phyloP scores from a whole-genome alignment of 2,888 invertebrate species.

The Malthinus seriepunctatus region DNA sequence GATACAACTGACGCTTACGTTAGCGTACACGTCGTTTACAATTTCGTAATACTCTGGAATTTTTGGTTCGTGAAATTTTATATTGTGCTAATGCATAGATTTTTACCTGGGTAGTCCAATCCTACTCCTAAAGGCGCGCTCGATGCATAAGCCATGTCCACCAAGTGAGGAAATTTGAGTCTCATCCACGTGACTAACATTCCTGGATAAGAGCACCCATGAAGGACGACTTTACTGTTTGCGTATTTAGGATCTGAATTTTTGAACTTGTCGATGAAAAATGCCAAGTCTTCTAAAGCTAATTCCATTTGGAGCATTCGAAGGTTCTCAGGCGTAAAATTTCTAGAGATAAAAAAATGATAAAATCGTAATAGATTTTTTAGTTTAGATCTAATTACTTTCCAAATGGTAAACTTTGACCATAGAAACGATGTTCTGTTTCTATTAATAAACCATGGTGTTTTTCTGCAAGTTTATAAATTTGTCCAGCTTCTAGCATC shows the following conservation, averaged over 20 bases:
- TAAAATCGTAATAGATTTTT: too few relatives aligned
- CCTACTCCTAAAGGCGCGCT: conserved; percentile 55
- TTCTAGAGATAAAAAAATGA: neutral
- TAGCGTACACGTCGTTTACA: conserved; percentile 18
- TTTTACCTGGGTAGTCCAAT: conserved; percentile 8
- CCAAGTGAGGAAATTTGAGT: conserved; percentile 61
- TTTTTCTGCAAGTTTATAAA: conserved; percentile 62
- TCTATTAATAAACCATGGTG: conserved; percentile 69
- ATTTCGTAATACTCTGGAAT: conserved; percentile 13
- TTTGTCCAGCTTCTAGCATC: conserved; percentile 63
- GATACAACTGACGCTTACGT: conserved; percentile 12
- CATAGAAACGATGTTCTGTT: conserved; percentile 84
- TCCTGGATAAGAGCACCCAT: conserved; percentile 65
- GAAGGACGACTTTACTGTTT: conserved; percentile 46
- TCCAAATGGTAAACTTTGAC: conserved; percentile 67
- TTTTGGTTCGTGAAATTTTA: neutral
- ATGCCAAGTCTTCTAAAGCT: conserved; percentile 1
- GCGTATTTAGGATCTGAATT: neutral
- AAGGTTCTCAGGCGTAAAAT: neutral
- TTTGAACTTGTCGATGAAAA: neutral
- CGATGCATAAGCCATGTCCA: conserved; percentile 61
- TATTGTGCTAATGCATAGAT: neutral
- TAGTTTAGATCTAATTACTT: neutral
- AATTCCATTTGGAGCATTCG: neutral
- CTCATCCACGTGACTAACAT: conserved; percentile 64